A percentile compares a stretch with the other conserved stretches of the same genome.
Conservation (phyloP, 2,888 invertebrate genomes). For the Proisotoma minuta region DNA sequence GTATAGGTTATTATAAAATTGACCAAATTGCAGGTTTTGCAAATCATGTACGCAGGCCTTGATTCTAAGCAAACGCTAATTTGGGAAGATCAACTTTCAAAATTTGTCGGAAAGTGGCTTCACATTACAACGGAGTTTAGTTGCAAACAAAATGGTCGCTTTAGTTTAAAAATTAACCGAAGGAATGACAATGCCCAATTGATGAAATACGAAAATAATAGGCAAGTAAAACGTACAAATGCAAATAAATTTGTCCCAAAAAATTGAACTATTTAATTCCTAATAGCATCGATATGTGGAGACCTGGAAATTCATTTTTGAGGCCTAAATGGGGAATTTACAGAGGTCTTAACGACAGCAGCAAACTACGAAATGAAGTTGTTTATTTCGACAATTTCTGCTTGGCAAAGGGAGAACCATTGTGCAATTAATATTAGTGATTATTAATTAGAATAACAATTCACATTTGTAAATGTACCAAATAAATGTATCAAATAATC, state of each 20-base stretch:
- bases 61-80: conserved; percentile 9
- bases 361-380: conserved; percentile 26
- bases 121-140: conserved; percentile 13
- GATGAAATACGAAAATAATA: too few relatives aligned
- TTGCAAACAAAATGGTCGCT: conserved; percentile 8
- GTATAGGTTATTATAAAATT: too few relatives aligned
- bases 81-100: background rate
- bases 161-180: background rate
- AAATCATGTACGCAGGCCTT: background rate
- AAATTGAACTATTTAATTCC: too few relatives aligned
- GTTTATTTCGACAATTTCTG: conserved; percentile 34
- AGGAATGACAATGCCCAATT: background rate
- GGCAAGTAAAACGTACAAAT: too few relatives aligned
- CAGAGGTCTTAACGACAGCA: conserved; percentile 25
- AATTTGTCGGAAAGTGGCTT: conserved; percentile 26
- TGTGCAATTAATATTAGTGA: too few relatives aligned
- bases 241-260: too few relatives aligned
- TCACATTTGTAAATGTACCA: too few relatives aligned
- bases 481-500: too few relatives aligned
- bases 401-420: conserved; percentile 25
- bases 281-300: conserved; percentile 13
- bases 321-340: conserved; percentile 38
- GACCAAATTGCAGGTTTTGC: background rate
- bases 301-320: conserved; percentile 13
- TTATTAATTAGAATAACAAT: too few relatives aligned